Base-by-base conservation (phyloP, 2,797 vertebrate species). In the Alca torda region DNA sequence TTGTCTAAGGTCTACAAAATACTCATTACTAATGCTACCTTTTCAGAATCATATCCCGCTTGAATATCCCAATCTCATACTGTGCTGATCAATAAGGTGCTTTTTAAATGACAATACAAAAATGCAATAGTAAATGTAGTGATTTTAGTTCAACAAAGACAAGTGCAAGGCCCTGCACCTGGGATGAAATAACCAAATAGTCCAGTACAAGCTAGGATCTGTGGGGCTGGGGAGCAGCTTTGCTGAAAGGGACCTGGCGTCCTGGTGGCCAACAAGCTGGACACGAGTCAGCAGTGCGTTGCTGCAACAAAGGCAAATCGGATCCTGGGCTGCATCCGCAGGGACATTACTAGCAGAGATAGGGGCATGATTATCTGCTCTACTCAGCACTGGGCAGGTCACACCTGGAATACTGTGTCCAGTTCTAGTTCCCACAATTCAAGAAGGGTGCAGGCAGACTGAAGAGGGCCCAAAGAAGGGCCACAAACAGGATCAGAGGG, bases 1-100 rank as follows among this genome's bases (percentile, higher is more conserved):
- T 94, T 75, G 76, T 96, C 82, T 94, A 64, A 72, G 70, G 33
- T 87, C 77, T 84, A 69, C 85, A 91, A 93, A 97, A 64, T 77
- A 57, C 56, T 85, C 59, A 46, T 56, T 18, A 41, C 65, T 84
- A 25, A 41, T 35, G 89, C 70, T 90, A 45, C 89, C 48, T 67
- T 80, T 84, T 61, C 87, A 70, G 77, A 93, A 87, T 31, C 68
- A 78, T 57, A 63, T 18, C 41, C 69, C 74, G 35, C 76, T 86
- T 74, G 48, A 86, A 43, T 92, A 93, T 86, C 73, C 59, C 75
- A 80, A 18, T 50, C 30, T 93, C 45, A 50, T 41, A 61, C 61
- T 67, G 20, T 64, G 57, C 11, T 90, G 73, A 50, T 78, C 73
- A 89, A 69, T 51, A 85, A 90, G 74, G 43, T 94, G n/a, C 24